Evolutionary conservation across 2,888 invertebrate species (phyloP).

Genomic region (Melipona beecheii): DNA sequence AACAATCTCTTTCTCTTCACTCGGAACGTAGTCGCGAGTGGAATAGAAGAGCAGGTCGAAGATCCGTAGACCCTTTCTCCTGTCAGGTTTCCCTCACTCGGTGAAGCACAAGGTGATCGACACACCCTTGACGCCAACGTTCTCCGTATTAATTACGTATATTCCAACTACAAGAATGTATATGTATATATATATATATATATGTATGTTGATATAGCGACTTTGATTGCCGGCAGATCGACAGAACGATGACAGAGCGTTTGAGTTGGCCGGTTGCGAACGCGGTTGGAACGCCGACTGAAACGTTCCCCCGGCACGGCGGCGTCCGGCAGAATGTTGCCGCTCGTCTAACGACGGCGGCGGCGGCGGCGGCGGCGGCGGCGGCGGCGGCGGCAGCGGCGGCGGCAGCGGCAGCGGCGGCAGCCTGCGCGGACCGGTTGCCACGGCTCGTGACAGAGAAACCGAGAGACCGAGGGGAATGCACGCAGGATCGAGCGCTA

Average conservation of each 20-base stretch:
- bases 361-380: conserved; percentile 54
- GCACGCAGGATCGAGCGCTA: conserved; percentile 54
- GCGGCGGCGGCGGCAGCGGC: conserved; percentile 57
- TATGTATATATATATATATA: too few species aligned
- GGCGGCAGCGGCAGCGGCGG: conserved; percentile 56
- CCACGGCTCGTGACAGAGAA: conserved; percentile 45
- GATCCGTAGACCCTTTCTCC: not conserved
- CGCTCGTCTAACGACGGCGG: conserved; percentile 59
- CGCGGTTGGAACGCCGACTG: conserved; percentile 66
- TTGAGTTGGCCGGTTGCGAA: conserved; percentile 20
- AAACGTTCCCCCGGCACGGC: conserved; percentile 57
- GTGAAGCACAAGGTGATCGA: not conserved
- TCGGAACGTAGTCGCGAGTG: too few species aligned
- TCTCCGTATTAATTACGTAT: not conserved
- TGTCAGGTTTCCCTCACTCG: not conserved
- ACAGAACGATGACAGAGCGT: not conserved
- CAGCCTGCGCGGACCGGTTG: conserved; percentile 55
- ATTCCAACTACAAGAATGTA: too few species aligned
- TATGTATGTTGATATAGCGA: too few species aligned
- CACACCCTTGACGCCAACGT: conserved; percentile 2
- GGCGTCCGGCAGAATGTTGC: conserved; percentile 65
- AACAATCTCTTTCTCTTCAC: not conserved
- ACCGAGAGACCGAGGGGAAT: conserved; percentile 43
- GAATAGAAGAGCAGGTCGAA: not conserved
- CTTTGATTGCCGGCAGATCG: not conserved